phyloP scores from a whole-genome alignment of 2,888 invertebrate genomes.

The Halictus ligatus region DNA sequence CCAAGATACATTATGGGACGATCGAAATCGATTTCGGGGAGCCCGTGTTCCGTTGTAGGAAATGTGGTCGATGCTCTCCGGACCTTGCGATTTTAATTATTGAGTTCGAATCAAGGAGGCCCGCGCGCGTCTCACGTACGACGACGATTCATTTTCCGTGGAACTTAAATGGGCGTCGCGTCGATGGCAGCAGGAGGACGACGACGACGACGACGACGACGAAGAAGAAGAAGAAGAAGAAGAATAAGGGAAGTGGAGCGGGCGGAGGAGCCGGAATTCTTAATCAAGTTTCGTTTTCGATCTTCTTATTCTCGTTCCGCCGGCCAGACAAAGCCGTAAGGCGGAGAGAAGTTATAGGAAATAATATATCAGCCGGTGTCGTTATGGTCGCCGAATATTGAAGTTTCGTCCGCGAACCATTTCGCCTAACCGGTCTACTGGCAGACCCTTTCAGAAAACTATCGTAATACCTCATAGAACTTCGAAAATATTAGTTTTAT shows the following conservation, averaged over 20 bases:
- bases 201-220: background rate
- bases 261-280: conserved; percentile 57
- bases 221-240: background rate
- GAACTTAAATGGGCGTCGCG: conserved; percentile 8
- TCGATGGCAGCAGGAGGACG: background rate
- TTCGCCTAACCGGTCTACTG: conserved; percentile 65
- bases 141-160: conserved; percentile 18
- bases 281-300: conserved; percentile 74
- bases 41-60: background rate
- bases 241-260: background rate
- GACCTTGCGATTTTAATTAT: conserved; percentile 28
- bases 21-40: background rate
- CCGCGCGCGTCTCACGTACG: conserved; percentile 12
- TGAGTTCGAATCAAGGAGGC: background rate
- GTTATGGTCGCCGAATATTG: conserved; percentile 79
- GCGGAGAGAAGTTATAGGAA: conserved; percentile 75
- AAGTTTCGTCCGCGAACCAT: conserved; percentile 73
- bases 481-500: conserved; percentile 77
- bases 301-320: conserved; percentile 31
- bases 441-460: conserved; percentile 74
- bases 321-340: conserved; percentile 57
- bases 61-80: background rate
- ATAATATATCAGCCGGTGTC: conserved; percentile 78
- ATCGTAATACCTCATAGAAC: conserved; percentile 77
- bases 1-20: background rate